Base-by-base conservation (phyloP, 2,113 vertebrate species). In the Corydoras maculifer region DNA sequence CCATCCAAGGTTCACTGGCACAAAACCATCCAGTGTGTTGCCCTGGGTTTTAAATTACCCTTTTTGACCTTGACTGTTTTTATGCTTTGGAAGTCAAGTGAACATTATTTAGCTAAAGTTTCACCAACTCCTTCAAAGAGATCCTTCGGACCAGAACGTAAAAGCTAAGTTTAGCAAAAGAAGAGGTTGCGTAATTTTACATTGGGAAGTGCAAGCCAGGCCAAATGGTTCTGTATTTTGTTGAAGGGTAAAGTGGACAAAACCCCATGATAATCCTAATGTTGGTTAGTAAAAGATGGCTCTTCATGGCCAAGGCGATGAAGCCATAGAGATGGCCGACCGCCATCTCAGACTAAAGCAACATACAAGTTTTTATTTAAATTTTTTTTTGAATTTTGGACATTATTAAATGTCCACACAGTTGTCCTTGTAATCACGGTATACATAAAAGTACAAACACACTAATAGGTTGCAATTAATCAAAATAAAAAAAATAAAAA, bases 91-190 rank as follows among this genome's bases (percentile, higher is more conserved):
- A 76, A 69, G 58, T 78, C 53, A 58, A 30, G 61, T 62, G 69
- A 15, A 70, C 12, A 64, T 75, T 70, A 72, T 79, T 75, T 78
- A 68, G 85, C 79, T 86, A 88, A 88, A 76, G 73, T 70, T 87
- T 89, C 65, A 84, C 65, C 74, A 78, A n/a, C 64, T 70, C 66
- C 76, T 77, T 77, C 65, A 80, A 49, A 79, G 76, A 70, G 7
- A 55, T 53, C 51, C 58, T 53, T 64, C 57, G 43, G 72, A 79
- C 29, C 62, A 14, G 53, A 78, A 62, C 72, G 32, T 55, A 0
- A 62, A 50, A 48, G 12, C 73, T 82, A 77, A 15, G 70, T 81
- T 79, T 70, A 48, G 68, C 73, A 65, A 64, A 58, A 60, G 11
- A 2, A 49, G 31, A 71, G 54, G 62, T 0, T 62, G n/a, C 6